Percentiles rank a stretch among this genome's conserved stretches.
These are phyloP conservation scores for Druon quercuslanigerum DNA, from an alignment of 1,140 invertebrate species.

Conservation along the genomic window DNA sequence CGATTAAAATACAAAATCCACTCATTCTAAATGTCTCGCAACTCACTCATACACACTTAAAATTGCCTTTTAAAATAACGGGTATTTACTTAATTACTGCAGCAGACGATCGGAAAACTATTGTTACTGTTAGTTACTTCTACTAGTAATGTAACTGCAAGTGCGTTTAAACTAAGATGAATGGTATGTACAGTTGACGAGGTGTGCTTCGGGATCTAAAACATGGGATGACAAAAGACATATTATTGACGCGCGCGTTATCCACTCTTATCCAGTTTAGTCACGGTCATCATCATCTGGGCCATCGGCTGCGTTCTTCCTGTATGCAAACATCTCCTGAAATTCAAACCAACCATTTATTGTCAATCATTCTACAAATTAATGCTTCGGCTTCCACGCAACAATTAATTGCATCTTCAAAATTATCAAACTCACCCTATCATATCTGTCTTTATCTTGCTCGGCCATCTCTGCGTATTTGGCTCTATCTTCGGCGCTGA, in stretches of 20 bases:
- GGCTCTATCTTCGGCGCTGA: constrained; percentile 86
- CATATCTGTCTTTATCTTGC: constrained; percentile 96
- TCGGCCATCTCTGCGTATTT: constrained; percentile 96
- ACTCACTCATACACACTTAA: constrained; percentile 69
- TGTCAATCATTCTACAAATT: too few relatives aligned
- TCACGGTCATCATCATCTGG: constrained; percentile 73
- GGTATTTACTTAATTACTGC: constrained; percentile 69
- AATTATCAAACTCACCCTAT: constrained; percentile 80
- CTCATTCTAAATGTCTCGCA: constrained; percentile 69
- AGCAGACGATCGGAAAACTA: constrained; percentile 71
- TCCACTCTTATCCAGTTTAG: constrained; percentile 61
- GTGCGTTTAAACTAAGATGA: constrained; percentile 76
- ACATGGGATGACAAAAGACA: constrained; percentile 74
- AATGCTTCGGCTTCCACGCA: too few relatives aligned
- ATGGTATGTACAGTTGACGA: constrained; percentile 77
- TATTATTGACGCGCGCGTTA: constrained; percentile 69
- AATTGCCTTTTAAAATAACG: constrained; percentile 73
- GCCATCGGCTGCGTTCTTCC: constrained; percentile 80
- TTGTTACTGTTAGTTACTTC: constrained; percentile 72
- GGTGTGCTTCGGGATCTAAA: constrained; percentile 75
- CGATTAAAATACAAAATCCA: constrained; percentile 77
- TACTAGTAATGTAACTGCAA: constrained; percentile 66
- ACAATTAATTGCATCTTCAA: too few relatives aligned
- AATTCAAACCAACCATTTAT: constrained; percentile 33
- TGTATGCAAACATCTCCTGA: constrained; percentile 83